These are phyloP conservation scores for Lasioglossum calceatum DNA, from an alignment of 2,888 invertebrate genomes.

Conservation along the genomic window DNA sequence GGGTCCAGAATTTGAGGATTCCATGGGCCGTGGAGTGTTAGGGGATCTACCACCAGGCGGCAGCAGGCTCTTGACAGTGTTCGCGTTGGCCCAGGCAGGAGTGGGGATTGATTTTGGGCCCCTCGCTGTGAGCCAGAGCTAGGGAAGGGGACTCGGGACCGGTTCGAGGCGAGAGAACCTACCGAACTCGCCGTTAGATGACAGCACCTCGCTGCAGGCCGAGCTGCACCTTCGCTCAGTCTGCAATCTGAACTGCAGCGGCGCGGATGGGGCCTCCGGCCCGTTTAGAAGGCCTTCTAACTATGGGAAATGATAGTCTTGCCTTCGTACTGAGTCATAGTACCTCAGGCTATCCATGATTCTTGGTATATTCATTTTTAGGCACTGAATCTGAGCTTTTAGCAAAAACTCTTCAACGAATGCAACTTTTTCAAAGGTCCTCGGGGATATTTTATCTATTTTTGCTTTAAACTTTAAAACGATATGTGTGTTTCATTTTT, in stretches of 20 bases:
- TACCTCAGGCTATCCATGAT: neutral
- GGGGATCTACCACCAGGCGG: conserved; percentile 73
- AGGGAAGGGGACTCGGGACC: conserved; percentile 44
- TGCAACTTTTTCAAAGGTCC: neutral
- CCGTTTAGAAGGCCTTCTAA: no score
- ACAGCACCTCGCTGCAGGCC: conserved; percentile 68
- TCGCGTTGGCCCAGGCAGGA: conserved; percentile 21
- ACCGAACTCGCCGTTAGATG: conserved; percentile 63
- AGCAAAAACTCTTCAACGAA: neutral
- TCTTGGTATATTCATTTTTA: neutral
- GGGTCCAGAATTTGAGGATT: conserved; percentile 21
- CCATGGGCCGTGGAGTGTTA: conserved; percentile 67
- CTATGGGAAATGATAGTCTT: neutral
- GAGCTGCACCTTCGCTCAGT: conserved; percentile 58
- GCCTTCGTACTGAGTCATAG: neutral
- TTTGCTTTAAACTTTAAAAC: neutral
- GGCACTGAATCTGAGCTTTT: neutral
- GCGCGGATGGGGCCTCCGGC: neutral
- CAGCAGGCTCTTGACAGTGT: conserved; percentile 74
- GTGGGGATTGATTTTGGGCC: conserved; percentile 62
- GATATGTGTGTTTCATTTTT: neutral
- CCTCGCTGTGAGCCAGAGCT: neutral
- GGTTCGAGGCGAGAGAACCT: conserved; percentile 44
- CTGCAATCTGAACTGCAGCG: conserved; percentile 55
- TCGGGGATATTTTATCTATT: neutral